phyloP scores from a whole-genome alignment of 2,797 vertebrate species.

The Sebastes cheni region DNA sequence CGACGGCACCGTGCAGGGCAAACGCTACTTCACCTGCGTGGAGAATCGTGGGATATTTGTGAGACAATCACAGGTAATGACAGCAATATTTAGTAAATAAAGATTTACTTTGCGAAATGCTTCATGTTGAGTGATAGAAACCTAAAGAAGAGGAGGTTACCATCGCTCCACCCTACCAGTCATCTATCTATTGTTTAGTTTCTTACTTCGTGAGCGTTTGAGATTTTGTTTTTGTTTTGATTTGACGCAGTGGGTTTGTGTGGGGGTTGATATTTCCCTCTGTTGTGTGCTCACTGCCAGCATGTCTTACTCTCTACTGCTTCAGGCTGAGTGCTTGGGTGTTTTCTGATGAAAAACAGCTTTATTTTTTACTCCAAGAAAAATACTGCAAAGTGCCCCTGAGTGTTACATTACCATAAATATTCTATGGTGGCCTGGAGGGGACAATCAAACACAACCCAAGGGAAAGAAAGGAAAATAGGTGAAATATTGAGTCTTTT shows the following conservation, averaged over 20 bases:
- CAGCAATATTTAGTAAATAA: background rate
- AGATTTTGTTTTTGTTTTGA: background rate
- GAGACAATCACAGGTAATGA: constrained; percentile 90
- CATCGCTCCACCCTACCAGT: background rate
- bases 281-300: background rate
- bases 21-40: constrained; percentile 92
- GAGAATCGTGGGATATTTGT: constrained; percentile 95
- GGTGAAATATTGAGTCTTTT: too few relatives aligned
- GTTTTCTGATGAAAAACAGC: constrained; percentile 10
- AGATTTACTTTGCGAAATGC: background rate
- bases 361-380: background rate
- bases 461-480: too few relatives aligned
- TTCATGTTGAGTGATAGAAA: background rate
- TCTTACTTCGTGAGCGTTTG: background rate
- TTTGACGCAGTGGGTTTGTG: constrained; percentile 21
- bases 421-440: background rate
- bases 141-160: background rate
- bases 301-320: background rate
- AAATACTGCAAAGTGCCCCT: background rate
- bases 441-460: background rate
- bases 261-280: constrained; percentile 28
- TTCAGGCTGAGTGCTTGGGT: background rate
- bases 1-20: constrained; percentile 93
- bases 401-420: background rate
- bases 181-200: background rate